These are phyloP conservation scores for Pongo abelii DNA, from an alignment of 2,113 vertebrate genomes.

Conservation along the genomic window DNA sequence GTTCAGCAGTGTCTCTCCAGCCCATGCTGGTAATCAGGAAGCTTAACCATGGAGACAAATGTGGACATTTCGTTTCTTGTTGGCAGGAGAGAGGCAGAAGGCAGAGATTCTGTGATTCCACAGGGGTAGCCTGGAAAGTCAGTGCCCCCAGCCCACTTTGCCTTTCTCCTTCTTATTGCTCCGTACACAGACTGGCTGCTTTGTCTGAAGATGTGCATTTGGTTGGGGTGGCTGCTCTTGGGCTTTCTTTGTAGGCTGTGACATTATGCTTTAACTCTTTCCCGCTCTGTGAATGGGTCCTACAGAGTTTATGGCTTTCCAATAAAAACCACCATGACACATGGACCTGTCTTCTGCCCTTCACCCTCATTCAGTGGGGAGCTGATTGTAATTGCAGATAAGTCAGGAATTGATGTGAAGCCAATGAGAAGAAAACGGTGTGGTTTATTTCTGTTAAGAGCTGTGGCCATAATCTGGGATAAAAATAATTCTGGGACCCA, in stretches of 20 bases:
- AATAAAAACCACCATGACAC: background rate
- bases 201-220: background rate
- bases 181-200: background rate
- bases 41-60: background rate
- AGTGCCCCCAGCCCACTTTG: background rate
- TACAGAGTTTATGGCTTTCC: background rate
- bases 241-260: background rate
- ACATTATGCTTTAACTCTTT: background rate
- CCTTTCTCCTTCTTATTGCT: background rate
- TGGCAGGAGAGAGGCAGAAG: background rate
- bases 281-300: background rate
- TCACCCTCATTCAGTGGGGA: background rate
- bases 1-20: background rate
- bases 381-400: background rate
- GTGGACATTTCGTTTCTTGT: background rate
- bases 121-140: background rate
- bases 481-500: conserved; percentile 80
- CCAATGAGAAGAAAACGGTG: conserved; percentile 59
- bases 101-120: background rate
- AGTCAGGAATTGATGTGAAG: conserved; percentile 9
- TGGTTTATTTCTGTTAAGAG: conserved; percentile 77
- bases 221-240: background rate
- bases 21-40: background rate
- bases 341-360: background rate
- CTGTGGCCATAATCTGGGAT: conserved; percentile 73